Evolutionary conservation across 2,888 invertebrate genomes (phyloP), one percentile per base, ranked within the genome.

Genomic region (Diabrotica balteata): DNA sequence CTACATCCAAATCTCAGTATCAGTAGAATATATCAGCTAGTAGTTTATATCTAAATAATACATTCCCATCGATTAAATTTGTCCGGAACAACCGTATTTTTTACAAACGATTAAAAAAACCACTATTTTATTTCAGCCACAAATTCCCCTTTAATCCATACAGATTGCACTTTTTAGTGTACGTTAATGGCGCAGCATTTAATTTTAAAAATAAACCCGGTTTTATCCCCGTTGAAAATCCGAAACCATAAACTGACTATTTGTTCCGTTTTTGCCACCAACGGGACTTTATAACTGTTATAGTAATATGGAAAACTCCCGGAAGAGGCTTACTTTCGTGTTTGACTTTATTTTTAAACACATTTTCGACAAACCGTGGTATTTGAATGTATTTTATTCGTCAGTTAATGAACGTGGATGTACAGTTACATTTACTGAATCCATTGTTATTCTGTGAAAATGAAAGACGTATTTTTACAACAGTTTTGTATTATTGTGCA

Each of bases 291-390:
- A 51, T 60, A 52, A 58, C 46, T 46, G 22, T 17, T 10, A 43
- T 11, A 8, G 5, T 60, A 60, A 60, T 60, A 44, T 51, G 60
- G 44, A 60, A 60, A 60, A 60, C 43, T 42, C 49, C 7, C 43
- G 51, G 7, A 53, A 46, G 32, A 45, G 53, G 53, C 22, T 44
- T 46, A 10, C 22, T 11, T n/a, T 43, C 51, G 50, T 32, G 52
- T 53, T 52, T 61, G 8, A 11, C 10, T 45, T 52, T 61, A 51
- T 61, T 61, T 53, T 61, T 46, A 32, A 32, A 32, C 32, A 32
- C 4, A 5, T 32, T 45, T 45, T 17, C 44, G 45, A 57, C 57
- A 45, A 32, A 32, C 1, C 32, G 4, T 32, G 32, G 32, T 32
- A 32, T 32, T 32, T 32, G 32, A 32, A 32, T 32, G 32, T 32